Percentiles rank a stretch among this genome's conserved stretches.
phyloP scores from a whole-genome alignment of 1,140 invertebrate species.

The Caenorhabditis inopinata region DNA sequence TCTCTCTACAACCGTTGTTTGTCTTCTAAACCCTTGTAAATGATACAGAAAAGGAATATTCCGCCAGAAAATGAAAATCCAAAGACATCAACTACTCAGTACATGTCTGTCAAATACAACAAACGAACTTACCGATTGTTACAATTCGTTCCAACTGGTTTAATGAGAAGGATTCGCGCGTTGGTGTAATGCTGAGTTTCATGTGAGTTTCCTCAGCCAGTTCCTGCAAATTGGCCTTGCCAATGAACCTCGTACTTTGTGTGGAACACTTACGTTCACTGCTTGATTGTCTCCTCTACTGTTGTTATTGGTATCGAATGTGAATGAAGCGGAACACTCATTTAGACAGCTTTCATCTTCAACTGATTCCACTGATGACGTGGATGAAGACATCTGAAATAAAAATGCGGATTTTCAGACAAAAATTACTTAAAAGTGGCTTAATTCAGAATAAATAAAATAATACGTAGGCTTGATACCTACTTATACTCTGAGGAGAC shows the following conservation, averaged over 20 bases:
- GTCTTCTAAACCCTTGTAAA: constrained; percentile 7
- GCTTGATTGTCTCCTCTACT: constrained; percentile 13
- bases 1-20: neutral
- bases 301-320: constrained; percentile 43
- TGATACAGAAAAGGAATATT: neutral
- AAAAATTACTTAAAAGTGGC: too few relatives aligned
- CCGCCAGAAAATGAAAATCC: too few relatives aligned
- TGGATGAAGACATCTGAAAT: constrained; percentile 35
- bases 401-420: too few relatives aligned
- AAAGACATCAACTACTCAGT: too few relatives aligned
- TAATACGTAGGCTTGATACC: too few relatives aligned
- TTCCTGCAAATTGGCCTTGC: neutral
- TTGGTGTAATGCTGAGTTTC: constrained; percentile 26
- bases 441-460: too few relatives aligned
- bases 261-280: neutral
- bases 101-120: too few relatives aligned
- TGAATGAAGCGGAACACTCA: constrained; percentile 41
- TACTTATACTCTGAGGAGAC: too few relatives aligned
- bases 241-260: neutral
- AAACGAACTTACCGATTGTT: constrained; percentile 3
- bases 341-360: constrained; percentile 29
- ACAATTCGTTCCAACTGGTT: constrained; percentile 21
- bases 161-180: constrained; percentile 21
- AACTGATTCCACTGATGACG: constrained; percentile 38
- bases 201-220: constrained; percentile 21